phyloP scores from a whole-genome alignment of 1,140 invertebrate species.

The Apis cerana region DNA sequence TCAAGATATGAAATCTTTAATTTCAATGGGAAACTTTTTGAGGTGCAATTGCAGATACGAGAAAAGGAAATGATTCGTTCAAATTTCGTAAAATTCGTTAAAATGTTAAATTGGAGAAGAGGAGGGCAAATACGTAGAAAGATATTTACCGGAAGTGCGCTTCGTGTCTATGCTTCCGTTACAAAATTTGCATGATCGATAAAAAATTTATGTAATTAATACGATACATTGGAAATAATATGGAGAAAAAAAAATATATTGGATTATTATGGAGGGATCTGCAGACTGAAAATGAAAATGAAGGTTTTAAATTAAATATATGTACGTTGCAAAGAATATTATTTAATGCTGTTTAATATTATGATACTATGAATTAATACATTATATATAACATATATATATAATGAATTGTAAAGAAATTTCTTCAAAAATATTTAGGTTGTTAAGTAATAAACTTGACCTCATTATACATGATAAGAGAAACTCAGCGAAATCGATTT shows the following conservation, averaged over 20 bases:
- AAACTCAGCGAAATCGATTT: not conserved
- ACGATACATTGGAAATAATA: no score
- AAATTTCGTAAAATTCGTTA: no score
- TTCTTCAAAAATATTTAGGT: not conserved
- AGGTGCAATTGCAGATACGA: not conserved
- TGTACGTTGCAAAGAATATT: not conserved
- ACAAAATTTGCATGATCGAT: not conserved
- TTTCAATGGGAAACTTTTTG: not conserved
- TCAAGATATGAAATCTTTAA: slow-evolving; percentile 9
- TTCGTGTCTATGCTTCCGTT: not conserved
- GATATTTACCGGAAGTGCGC: not conserved
- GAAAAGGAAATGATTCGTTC: no score
- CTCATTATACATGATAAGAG: not conserved
- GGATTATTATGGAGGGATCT: not conserved
- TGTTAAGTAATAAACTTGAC: slow-evolving; percentile 2
- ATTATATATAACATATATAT: not conserved
- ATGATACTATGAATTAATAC: not conserved
- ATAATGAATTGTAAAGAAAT: not conserved
- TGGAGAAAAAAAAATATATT: not conserved
- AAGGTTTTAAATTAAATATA: not conserved
- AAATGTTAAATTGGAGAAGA: no score
- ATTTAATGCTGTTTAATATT: not conserved
- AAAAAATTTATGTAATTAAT: not conserved
- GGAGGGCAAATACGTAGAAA: no score
- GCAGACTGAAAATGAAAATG: not conserved